Evolutionary conservation across 2,888 invertebrate species (phyloP).

Genomic region (Lypha dubia): DNA sequence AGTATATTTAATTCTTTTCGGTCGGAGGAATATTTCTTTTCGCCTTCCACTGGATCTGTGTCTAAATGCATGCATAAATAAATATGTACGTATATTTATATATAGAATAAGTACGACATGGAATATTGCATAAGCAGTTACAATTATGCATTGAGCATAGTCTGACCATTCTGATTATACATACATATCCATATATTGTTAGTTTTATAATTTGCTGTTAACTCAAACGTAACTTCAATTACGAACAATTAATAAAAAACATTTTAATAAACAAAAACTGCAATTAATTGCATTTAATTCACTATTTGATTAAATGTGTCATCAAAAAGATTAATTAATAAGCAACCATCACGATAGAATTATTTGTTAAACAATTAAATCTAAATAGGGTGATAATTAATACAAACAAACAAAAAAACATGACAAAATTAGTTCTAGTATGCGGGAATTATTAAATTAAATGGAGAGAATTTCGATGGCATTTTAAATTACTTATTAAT

Average conservation of each 20-base stretch:
- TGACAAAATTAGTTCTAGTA: neutral
- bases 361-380: slow-evolving; percentile 17
- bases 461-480: neutral
- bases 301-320: slow-evolving; percentile 41
- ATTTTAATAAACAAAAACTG: slow-evolving; percentile 40
- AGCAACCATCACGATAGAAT: slow-evolving; percentile 7
- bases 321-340: slow-evolving; percentile 17
- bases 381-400: slow-evolving; percentile 34
- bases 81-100: too few species aligned
- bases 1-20: too few species aligned
- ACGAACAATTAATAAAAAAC: neutral
- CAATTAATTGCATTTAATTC: slow-evolving; percentile 43
- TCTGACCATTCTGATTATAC: too few species aligned
- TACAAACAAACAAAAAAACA: slow-evolving; percentile 6
- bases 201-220: slow-evolving; percentile 2
- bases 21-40: too few species aligned
- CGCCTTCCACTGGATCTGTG: too few species aligned
- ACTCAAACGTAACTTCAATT: slow-evolving; percentile 24
- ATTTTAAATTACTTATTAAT: too few species aligned
- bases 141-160: too few species aligned
- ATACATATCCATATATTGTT: neutral
- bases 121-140: too few species aligned
- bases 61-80: too few species aligned
- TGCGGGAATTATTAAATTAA: neutral
- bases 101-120: too few species aligned